Percentiles rank a stretch among this genome's conserved stretches.
Evolutionary conservation across 2,797 vertebrate species (phyloP).

Genomic region (Hipposideros larvatus): DNA sequence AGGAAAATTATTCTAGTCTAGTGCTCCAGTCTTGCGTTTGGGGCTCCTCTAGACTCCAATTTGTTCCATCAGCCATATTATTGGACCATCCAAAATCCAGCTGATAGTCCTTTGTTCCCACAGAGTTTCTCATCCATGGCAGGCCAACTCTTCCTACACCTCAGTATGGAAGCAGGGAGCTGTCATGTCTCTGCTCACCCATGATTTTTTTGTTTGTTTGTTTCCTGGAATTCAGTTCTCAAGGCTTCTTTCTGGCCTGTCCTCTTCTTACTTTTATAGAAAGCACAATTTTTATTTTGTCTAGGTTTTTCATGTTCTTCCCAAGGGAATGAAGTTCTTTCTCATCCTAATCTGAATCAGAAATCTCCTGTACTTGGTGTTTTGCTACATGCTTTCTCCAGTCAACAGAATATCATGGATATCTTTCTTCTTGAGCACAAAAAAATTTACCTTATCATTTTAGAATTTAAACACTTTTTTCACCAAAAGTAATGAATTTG

Average conservation of each 20-base stretch:
- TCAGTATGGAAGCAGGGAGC: neutral
- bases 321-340: neutral
- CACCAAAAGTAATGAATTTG: neutral
- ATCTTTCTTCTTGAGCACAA: neutral
- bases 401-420: too few species aligned
- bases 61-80: neutral
- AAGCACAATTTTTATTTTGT: neutral
- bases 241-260: neutral
- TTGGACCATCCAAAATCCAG: neutral
- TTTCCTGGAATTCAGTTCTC: neutral
- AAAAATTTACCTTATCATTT: neutral
- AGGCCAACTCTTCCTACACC: neutral
- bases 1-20: neutral
- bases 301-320: neutral
- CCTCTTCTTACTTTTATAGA: neutral
- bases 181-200: neutral
- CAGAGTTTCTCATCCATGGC: accelerated
- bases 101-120: neutral
- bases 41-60: neutral
- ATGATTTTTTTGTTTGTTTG: neutral
- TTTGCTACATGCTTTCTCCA: neutral
- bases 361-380: neutral
- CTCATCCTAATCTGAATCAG: neutral
- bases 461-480: neutral
- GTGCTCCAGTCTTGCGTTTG: neutral